Evolutionary conservation across 2,797 vertebrate species (phyloP), one percentile per base, ranked within the genome.

Genomic region (Borostomias antarcticus): DNA sequence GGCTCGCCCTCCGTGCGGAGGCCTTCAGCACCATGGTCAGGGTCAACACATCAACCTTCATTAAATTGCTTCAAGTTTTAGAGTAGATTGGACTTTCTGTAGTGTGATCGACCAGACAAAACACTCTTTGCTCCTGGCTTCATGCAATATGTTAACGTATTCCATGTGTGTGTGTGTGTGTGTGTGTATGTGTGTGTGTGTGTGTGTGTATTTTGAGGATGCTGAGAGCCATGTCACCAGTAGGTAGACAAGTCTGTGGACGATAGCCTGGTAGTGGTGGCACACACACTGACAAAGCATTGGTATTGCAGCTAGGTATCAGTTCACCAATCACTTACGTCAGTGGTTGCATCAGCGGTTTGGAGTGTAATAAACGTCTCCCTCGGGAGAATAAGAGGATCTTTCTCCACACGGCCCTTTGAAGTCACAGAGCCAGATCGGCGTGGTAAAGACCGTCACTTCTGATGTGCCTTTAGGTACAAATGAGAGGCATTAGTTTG

Each of bases 381-480:
- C 81, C 69, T 69, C 65, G 60, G 75, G 77, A 79, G 82, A 81
- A 89, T 84, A 88, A 89, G 80, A 82, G 80, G 77, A 87, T 84
- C 75, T 82, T 86, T 84, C 82, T 88, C 79, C 76, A 80, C 58
- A 58, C 64, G 70, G 69, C 64, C 63, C 81, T 89, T 89, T 89
- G 86, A 89, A 88, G 89, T 86, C 82, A 81, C 82, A 84, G 73
- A 81, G 78, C 67, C 86, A 71, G 75, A 86, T 83, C 56, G 62
- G 78, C 74, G 32, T 79, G 76, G 76, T 84, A 86, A 89, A 89
- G 85, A 84, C 82, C 68, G 72, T 70, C 78, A 85, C 74, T 89
- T 84, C 87, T 85, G 77, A 88, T 84, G 73, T 84, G 82, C 85
- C 82, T 79, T n/a, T 78, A 83, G 82, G 81, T 86, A 84, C 70